Conservation (phyloP, 2,888 invertebrate species). For the Orthosia gracilis region DNA sequence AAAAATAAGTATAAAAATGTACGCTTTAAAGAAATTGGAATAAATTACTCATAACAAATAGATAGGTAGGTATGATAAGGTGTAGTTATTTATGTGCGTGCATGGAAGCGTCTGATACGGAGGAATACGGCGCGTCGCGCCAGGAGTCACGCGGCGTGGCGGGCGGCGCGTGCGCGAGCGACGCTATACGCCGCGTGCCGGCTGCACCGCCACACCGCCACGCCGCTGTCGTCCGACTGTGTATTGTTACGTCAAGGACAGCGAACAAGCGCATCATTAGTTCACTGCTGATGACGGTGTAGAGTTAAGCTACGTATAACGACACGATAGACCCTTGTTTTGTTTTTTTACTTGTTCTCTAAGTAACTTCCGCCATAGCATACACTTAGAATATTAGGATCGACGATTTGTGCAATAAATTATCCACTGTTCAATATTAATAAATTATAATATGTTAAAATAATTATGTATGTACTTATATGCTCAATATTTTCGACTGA, state of each 20-base stretch:
- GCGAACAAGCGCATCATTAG: constrained; percentile 76
- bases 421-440: constrained; percentile 82
- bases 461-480: constrained; percentile 77
- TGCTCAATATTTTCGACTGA: constrained; percentile 91
- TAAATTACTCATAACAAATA: constrained; percentile 88
- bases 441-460: constrained; percentile 78
- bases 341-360: constrained; percentile 75
- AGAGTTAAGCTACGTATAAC: constrained; percentile 81
- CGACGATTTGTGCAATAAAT: constrained; percentile 88
- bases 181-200: constrained; percentile 8
- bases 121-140: constrained; percentile 55
- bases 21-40: constrained; percentile 91
- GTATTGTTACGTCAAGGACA: constrained; percentile 64
- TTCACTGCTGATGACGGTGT: constrained; percentile 84
- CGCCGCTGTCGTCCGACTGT: constrained; percentile 44
- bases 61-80: constrained; percentile 89
- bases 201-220: constrained; percentile 5
- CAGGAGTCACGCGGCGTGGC: constrained; percentile 40
- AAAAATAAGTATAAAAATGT: constrained; percentile 90
- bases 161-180: constrained; percentile 12
- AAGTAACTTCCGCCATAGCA: constrained; percentile 80
- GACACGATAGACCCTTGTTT: constrained; percentile 78
- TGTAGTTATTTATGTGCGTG: constrained; percentile 86
- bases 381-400: constrained; percentile 82
- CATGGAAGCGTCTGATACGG: constrained; percentile 74